Base-by-base conservation (phyloP, 2,113 vertebrate species). In the Corvus moneduloides region DNA sequence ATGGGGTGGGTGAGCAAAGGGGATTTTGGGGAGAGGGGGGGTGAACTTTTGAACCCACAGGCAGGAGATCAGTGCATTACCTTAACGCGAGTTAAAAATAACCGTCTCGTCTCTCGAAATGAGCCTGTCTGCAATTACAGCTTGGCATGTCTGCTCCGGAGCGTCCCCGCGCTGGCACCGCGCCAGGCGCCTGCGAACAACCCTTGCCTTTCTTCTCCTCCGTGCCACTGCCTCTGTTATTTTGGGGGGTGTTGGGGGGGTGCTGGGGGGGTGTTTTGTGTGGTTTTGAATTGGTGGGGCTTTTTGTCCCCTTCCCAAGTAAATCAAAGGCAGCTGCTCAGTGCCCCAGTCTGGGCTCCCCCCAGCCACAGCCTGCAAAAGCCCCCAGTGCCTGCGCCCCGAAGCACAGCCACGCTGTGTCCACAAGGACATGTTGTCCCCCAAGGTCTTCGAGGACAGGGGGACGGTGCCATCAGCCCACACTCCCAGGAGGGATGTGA, bases 61-160 rank as follows among this genome's bases (percentile, higher is more conserved):
- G 94, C 96, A 88, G 91, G 84, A 93, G 96, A 94, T 95, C 97
- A 83, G 96, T 95, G 97, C 97, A 97, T 98, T 98, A 97, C 97
- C 97, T 98, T 98, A 97, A 95, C 92, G 24, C 35, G 61, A 98
- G 98, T 98, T 97, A 98, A 97, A 98, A 98, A 97, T 98, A 98
- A 97, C 97, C 66, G 96, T 96, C 98, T 98, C 96, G 96, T 97
- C 97, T 97, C 97, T 95, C 79, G 94, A 96, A 98, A 98, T 64
- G 96, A 98, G 98, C 96, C 98, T 98, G 98, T 98, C 98, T 98
- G 97, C 98, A 98, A 98, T 97, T 98, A 98, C 96, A 96, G 98
- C 98, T 95, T 98, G 97, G 97, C 98, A 97, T 96, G 97, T 96
- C 97, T 97, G 97, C 97, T 91, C 97, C 92, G 87, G 80, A 95